Conservation (phyloP, 2,888 invertebrate species). For the Lissocephala sabroskyi region DNA sequence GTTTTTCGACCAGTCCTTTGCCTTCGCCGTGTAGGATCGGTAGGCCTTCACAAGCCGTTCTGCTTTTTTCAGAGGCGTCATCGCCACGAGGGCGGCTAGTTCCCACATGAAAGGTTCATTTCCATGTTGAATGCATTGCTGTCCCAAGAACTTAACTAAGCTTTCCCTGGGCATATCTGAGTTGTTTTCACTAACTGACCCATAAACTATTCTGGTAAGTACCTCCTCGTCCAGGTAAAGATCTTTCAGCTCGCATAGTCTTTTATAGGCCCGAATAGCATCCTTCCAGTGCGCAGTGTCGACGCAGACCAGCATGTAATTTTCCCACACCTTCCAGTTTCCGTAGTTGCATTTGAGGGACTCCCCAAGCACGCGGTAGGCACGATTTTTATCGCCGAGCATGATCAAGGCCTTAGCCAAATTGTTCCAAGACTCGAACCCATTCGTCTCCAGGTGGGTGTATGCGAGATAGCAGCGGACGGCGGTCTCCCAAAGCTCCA, state of each 20-base stretch:
- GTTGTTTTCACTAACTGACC: constrained; percentile 79
- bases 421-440: constrained; percentile 99
- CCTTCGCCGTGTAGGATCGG: constrained; percentile 80
- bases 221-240: constrained; percentile 86
- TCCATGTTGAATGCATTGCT: constrained; percentile 73
- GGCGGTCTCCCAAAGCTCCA: constrained; percentile 86
- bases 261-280: constrained; percentile 87
- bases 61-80: constrained; percentile 75
- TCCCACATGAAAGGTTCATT: constrained; percentile 86
- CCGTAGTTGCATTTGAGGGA: constrained; percentile 93
- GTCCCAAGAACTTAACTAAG: constrained; percentile 62
- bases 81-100: constrained; percentile 82
- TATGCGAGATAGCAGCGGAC: constrained; percentile 90
- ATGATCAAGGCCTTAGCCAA: constrained; percentile 94
- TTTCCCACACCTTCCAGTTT: constrained; percentile 95
- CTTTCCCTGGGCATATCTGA: constrained; percentile 75
- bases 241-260: constrained; percentile 87
- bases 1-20: constrained; percentile 75
- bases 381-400: constrained; percentile 87
- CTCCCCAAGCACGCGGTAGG: constrained; percentile 88
- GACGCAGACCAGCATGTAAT: constrained; percentile 88
- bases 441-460: constrained; percentile 88
- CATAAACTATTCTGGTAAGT: constrained; percentile 80
- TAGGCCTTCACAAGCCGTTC: constrained; percentile 86
- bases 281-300: constrained; percentile 91